Conservation (phyloP, 2,888 invertebrate genomes). For the Thumatha senex region DNA sequence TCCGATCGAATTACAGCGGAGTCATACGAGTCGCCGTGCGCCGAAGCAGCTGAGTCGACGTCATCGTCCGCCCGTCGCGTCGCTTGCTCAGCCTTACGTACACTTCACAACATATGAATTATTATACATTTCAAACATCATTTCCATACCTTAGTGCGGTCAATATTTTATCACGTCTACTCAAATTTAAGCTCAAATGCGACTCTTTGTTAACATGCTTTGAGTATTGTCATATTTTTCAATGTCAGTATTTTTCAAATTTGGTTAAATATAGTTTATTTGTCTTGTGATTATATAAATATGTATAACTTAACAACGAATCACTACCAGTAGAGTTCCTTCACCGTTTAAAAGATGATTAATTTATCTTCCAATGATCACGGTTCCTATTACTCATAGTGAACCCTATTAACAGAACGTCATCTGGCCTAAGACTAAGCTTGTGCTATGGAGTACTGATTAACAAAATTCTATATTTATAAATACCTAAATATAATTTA, state of each 20-base stretch:
- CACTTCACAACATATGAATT: conserved; percentile 29
- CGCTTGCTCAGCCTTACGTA: conserved; percentile 24
- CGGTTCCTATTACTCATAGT: too few relatives aligned
- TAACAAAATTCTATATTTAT: too few relatives aligned
- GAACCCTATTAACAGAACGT: too few relatives aligned
- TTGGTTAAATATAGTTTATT: neutral
- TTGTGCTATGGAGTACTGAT: too few relatives aligned
- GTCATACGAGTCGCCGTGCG: conserved; percentile 66
- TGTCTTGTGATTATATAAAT: neutral
- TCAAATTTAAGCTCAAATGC: conserved; percentile 1
- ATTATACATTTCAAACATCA: conserved; percentile 29
- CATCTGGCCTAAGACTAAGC: too few relatives aligned
- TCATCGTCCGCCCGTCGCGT: conserved; percentile 44
- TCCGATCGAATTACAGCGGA: conserved; percentile 61
- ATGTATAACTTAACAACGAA: too few relatives aligned
- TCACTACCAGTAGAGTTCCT: too few relatives aligned
- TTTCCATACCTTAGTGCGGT: conserved; percentile 9
- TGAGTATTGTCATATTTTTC: neutral
- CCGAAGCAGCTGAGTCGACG: conserved; percentile 55
- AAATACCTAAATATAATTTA: too few relatives aligned
- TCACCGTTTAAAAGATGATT: neutral
- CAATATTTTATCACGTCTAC: conserved; percentile 1
- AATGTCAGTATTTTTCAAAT: too few relatives aligned
- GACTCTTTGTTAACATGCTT: neutral
- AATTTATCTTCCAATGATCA: too few relatives aligned